Conservation (phyloP, 2,797 vertebrate species). For the Tympanoctomys barrerae region DNA sequence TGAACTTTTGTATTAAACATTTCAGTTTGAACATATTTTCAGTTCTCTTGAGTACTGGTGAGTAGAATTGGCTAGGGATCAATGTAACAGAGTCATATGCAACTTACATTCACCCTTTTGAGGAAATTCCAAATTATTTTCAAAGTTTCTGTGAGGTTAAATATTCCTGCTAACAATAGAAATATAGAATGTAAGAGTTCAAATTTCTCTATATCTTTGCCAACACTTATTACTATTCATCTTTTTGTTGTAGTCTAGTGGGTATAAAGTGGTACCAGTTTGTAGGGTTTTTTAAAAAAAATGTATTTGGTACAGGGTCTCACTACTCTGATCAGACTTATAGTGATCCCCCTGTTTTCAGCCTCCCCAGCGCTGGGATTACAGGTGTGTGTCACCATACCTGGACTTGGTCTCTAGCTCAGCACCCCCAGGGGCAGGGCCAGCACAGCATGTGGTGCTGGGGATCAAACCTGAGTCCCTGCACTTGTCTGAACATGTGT, state of each 20-base stretch:
- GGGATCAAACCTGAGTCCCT: too few relatives aligned
- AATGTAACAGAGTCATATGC: not conserved
- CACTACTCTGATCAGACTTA: too few relatives aligned
- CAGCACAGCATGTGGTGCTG: too few relatives aligned
- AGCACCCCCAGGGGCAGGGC: too few relatives aligned
- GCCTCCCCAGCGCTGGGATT: too few relatives aligned
- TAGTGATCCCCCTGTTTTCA: too few relatives aligned
- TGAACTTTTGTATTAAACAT: not conserved
- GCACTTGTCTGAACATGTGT: too few relatives aligned
- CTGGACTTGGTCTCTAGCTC: too few relatives aligned
- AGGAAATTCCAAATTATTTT: not conserved
- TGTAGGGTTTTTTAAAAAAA: not conserved
- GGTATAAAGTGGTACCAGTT: not conserved
- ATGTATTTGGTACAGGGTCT: too few relatives aligned
- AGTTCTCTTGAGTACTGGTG: not conserved
- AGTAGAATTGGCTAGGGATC: not conserved
- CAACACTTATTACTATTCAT: not conserved
- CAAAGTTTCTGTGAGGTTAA: not conserved
- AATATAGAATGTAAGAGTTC: not conserved
- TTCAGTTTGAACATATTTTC: constrained; percentile 51
- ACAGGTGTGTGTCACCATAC: too few relatives aligned
- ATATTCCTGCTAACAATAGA: not conserved
- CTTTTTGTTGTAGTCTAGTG: not conserved
- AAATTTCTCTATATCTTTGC: not conserved
- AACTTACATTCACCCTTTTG: not conserved